phyloP scores from a whole-genome alignment of 2,113 vertebrate species.

The Semnornis frantzii region DNA sequence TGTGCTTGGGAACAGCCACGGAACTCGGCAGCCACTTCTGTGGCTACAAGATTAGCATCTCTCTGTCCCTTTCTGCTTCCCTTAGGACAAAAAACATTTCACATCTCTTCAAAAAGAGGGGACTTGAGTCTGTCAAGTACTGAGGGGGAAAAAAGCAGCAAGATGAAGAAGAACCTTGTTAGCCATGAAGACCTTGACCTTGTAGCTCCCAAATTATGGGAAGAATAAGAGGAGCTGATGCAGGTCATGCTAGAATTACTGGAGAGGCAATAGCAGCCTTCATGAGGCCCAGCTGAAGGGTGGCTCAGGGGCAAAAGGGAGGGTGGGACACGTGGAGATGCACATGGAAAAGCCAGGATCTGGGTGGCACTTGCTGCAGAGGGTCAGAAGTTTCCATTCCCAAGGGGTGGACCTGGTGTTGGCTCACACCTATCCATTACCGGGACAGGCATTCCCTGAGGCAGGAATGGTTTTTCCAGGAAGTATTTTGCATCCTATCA shows the following conservation, averaged over 20 bases:
- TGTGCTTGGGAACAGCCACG: not conserved
- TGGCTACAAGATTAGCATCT: not conserved
- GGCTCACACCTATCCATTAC: not conserved
- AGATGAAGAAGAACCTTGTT: not conserved
- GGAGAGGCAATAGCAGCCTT: not conserved
- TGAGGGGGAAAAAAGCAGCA: not conserved
- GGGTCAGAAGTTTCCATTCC: not conserved
- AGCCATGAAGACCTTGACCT: not conserved
- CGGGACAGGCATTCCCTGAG: not conserved
- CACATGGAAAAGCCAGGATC: not conserved
- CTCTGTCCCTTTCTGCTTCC: not conserved
- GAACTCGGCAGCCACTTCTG: not conserved
- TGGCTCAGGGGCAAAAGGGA: not conserved
- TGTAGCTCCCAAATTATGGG: not conserved
- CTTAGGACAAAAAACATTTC: not conserved
- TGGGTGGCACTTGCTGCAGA: not conserved
- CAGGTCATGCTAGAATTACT: not conserved
- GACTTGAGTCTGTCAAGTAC: not conserved
- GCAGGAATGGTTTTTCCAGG: conserved; percentile 12
- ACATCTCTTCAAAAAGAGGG: not conserved
- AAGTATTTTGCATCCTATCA: not conserved
- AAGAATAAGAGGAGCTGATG: not conserved
- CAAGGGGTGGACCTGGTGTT: rapidly evolving
- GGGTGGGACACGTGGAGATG: not conserved
- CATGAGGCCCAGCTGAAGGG: not conserved